Evolutionary conservation across 2,797 vertebrate genomes (phyloP), one percentile per base, ranked within the genome.

Genomic region (Enteromius anoplus): DNA sequence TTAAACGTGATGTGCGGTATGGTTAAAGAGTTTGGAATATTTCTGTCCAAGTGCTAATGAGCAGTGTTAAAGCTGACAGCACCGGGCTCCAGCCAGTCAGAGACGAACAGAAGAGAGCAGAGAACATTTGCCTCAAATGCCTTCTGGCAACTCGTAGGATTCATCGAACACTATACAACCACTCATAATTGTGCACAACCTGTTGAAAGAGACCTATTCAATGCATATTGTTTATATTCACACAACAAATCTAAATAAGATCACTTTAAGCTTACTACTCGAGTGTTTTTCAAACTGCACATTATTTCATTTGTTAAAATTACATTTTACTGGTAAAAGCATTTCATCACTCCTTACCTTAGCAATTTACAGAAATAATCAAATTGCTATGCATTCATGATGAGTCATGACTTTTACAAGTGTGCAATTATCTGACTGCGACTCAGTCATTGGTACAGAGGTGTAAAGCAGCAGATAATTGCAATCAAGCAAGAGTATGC

Each of bases 381-480:
- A 40, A 32, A 66, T 34, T 2, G 26, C 2, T 21, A 51, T 51
- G 37, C 9, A 78, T 66, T 66, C 32, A n/a, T 49, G 19, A 53
- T 51, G 12, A 68, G 64, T 23, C 47, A 69, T 69, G 32, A 53
- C 32, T 55, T 69, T 37, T 79, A 4, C 32, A 19, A 37, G 17
- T n/a, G 4, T 64, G 19, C 42, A 72, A 72, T 84, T 78, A 79
- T 73, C 49, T 58, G 69, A 75, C 80, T 80, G 42, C 58, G 66
- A 73, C 58, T 34, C 37, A 42, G 45, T 3, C 10, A 37, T 9
- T 65, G 29, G 49, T n/a, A 62, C 37, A 47, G 58, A 32, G 4
- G 47, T 53, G 71, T 34, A 53, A 53, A 73, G 42, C 26, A 64
- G 40, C 9, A 45, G 37, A 65, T 49, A 47, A 78, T 7, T 49